Evolutionary conservation across 1,140 invertebrate species (phyloP).

Genomic region (Brachionus angularis): DNA sequence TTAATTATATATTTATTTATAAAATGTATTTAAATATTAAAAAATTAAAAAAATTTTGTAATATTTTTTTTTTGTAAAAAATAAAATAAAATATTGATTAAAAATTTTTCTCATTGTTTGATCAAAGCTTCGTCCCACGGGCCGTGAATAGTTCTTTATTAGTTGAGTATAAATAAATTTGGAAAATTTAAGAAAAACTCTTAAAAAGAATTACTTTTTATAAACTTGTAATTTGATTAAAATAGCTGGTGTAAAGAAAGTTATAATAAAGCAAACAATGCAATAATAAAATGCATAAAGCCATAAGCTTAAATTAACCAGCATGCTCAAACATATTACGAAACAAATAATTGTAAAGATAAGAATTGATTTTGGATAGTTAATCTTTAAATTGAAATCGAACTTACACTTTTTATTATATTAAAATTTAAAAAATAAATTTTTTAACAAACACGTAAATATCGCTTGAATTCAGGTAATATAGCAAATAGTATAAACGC

Average conservation of each 20-base stretch:
- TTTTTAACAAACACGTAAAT: slow-evolving; percentile 57
- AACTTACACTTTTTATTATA: too few species aligned
- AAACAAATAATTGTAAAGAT: slow-evolving; percentile 48
- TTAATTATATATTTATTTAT: not conserved
- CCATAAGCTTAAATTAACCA: slow-evolving; percentile 46
- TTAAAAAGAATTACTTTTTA: slow-evolving; percentile 65
- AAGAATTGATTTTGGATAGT: not conserved
- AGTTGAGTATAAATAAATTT: not conserved
- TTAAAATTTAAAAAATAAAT: not conserved
- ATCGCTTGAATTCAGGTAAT: slow-evolving; percentile 72
- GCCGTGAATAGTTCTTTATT: slow-evolving; percentile 36
- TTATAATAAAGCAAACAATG: slow-evolving; percentile 59
- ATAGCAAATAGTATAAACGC: slow-evolving; percentile 82
- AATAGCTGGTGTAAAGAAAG: slow-evolving; percentile 68
- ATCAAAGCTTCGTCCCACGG: slow-evolving; percentile 42
- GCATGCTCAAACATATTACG: slow-evolving; percentile 46
- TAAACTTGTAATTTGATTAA: slow-evolving; percentile 75
- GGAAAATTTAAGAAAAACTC: not conserved
- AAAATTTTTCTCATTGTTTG: not conserved
- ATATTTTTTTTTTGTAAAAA: not conserved
- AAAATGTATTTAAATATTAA: not conserved
- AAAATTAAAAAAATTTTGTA: not conserved
- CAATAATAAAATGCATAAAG: slow-evolving; percentile 56
- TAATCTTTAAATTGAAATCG: not conserved
- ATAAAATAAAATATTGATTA: not conserved